Conservation (phyloP, 2,888 invertebrate genomes). For the Stegana nigrithorax region DNA sequence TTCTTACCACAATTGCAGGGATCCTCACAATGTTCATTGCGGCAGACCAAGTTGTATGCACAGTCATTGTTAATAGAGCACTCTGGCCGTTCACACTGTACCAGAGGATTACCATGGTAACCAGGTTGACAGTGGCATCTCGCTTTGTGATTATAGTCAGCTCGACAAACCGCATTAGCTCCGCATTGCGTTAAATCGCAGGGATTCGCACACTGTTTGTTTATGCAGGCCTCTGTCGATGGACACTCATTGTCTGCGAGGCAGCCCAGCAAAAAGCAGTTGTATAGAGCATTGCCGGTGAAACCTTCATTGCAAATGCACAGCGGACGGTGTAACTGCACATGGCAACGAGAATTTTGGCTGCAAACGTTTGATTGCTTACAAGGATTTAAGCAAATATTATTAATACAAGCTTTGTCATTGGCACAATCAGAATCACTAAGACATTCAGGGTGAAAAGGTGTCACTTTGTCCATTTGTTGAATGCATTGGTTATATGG, state of each 20-base stretch:
- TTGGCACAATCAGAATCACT: slow-evolving; percentile 84
- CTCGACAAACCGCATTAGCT: slow-evolving; percentile 79
- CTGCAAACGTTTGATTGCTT: slow-evolving; percentile 78
- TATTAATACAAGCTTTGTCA: slow-evolving; percentile 83
- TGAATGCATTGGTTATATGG: slow-evolving; percentile 80
- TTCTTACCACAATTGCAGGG: slow-evolving; percentile 86
- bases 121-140: slow-evolving; percentile 82
- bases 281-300: slow-evolving; percentile 84
- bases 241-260: slow-evolving; percentile 87
- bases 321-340: slow-evolving; percentile 82
- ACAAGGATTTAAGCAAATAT: slow-evolving; percentile 82
- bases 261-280: slow-evolving; percentile 86
- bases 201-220: slow-evolving; percentile 83
- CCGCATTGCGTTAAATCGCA: slow-evolving; percentile 86
- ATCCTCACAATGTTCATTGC: slow-evolving; percentile 81
- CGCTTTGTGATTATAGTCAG: slow-evolving; percentile 81
- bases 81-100: slow-evolving; percentile 82
- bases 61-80: slow-evolving; percentile 83
- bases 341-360: slow-evolving; percentile 81
- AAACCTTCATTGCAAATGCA: slow-evolving; percentile 85
- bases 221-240: slow-evolving; percentile 83
- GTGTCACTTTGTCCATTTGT: slow-evolving; percentile 67
- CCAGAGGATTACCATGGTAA: slow-evolving; percentile 83
- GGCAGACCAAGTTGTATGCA: slow-evolving; percentile 82
- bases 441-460: slow-evolving; percentile 80